These are phyloP conservation scores for Pristionchus arcanus DNA, from an alignment of 2,888 invertebrate species.

Conservation along the genomic window DNA sequence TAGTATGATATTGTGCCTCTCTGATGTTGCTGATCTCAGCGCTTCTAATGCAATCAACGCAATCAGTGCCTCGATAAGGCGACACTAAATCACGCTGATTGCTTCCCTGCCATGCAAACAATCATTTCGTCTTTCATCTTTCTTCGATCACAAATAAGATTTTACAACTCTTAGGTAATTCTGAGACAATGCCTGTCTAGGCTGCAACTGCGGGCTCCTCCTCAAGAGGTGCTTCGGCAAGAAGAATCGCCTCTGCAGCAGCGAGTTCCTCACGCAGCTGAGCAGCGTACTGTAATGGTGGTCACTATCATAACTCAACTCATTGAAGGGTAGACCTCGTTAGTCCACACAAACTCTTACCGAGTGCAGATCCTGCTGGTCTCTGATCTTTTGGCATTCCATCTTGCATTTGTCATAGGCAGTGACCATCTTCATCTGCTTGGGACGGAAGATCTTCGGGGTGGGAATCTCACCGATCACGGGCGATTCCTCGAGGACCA, in stretches of 20 bases:
- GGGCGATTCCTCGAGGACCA: slow-evolving; percentile 23
- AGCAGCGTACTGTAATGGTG: slow-evolving; percentile 6
- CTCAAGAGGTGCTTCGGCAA: background rate
- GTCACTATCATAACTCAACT: background rate
- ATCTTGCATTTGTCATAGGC: slow-evolving; percentile 51
- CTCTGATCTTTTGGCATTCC: slow-evolving; percentile 40
- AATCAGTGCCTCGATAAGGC: background rate
- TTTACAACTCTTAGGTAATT: background rate
- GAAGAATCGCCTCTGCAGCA: slow-evolving; percentile 16
- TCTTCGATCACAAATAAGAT: background rate
- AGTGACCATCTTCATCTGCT: slow-evolving; percentile 60
- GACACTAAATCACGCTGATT: background rate
- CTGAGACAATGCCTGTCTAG: background rate
- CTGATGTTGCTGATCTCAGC: background rate
- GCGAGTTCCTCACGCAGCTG: slow-evolving; percentile 50
- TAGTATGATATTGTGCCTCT: background rate
- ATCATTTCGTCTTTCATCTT: background rate
- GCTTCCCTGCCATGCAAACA: background rate
- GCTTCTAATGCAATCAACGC: background rate
- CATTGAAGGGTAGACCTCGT: background rate
- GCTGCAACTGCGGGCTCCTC: background rate
- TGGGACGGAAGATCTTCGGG: slow-evolving; percentile 63
- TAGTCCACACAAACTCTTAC: background rate
- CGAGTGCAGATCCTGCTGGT: slow-evolving; percentile 45
- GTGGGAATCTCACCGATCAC: slow-evolving; percentile 6